phyloP scores from a whole-genome alignment of 1,140 invertebrate species.

The Drosophila persimilis region DNA sequence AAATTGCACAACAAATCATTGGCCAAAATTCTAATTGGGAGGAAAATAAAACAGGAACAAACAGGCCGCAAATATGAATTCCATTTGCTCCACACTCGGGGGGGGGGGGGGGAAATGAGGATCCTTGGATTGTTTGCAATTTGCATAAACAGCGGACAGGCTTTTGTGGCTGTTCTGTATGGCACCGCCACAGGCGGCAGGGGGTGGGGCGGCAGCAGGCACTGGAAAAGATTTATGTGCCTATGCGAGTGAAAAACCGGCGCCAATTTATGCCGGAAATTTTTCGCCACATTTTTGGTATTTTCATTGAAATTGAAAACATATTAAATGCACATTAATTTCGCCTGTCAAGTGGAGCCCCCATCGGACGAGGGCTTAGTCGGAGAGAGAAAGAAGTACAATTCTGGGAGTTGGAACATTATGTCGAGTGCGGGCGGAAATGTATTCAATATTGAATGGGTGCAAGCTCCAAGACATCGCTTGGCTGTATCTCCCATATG shows the following conservation, averaged over 20 bases:
- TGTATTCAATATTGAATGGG: constrained; percentile 32
- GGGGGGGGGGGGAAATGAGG: constrained; percentile 47
- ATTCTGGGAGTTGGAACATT: constrained; percentile 27
- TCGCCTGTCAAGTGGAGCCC: constrained; percentile 35
- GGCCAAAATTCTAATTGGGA: constrained; percentile 50
- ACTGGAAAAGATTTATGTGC: constrained; percentile 58
- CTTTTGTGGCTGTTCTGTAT: constrained; percentile 25
- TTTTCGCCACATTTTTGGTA: constrained; percentile 60
- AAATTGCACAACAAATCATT: constrained; percentile 44
- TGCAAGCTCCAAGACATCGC: too few species aligned
- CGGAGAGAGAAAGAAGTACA: constrained; percentile 4
- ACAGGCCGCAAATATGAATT: constrained; percentile 57
- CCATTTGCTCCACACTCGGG: constrained; percentile 29
- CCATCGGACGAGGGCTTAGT: neutral
- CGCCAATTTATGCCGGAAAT: constrained; percentile 73
- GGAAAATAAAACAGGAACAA: constrained; percentile 22
- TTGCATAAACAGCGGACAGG: constrained; percentile 62
- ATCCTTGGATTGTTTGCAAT: constrained; percentile 46
- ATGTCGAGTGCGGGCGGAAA: constrained; percentile 15
- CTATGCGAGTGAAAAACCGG: constrained; percentile 20
- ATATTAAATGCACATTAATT: constrained; percentile 75
- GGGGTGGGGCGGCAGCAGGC: neutral
- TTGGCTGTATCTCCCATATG: too few species aligned
- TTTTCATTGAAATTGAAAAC: constrained; percentile 67
- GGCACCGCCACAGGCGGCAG: neutral